These are phyloP conservation scores for Acrobasis suavella DNA, from an alignment of 2,888 invertebrate genomes.

Conservation along the genomic window DNA sequence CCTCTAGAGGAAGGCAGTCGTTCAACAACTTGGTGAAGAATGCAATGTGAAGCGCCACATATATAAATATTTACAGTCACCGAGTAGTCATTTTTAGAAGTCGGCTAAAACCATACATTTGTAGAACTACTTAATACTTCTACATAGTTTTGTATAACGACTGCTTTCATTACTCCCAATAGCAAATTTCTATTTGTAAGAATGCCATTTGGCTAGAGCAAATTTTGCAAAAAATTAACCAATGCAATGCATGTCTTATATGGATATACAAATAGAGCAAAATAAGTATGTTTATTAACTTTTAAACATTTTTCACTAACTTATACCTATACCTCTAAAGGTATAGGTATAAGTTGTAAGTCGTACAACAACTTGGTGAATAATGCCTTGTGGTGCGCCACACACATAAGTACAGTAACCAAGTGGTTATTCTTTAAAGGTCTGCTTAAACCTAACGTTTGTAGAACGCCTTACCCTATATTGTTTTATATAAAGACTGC, in stretches of 20 bases:
- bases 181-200: no score
- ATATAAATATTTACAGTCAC: constrained; percentile 96
- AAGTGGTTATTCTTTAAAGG: constrained; percentile 96
- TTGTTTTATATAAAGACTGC: no score
- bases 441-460: constrained; percentile 73
- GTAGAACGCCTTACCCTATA: no score
- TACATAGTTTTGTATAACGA: no score
- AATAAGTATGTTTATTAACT: no score
- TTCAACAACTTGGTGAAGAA: constrained; percentile 99
- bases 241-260: no score
- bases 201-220: no score
- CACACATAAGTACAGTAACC: constrained; percentile 98
- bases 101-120: constrained; percentile 73
- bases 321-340: constrained; percentile 88
- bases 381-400: constrained; percentile 98
- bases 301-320: no score
- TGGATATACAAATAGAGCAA: no score
- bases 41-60: constrained; percentile 98
- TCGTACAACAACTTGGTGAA: constrained; percentile 99
- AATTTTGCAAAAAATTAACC: no score
- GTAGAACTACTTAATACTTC: constrained; percentile 24
- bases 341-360: no score
- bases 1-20: constrained; percentile 97
- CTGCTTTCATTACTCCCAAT: no score
- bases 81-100: constrained; percentile 94